Conservation (phyloP, 1,140 invertebrate species). For the Heterodera schachtii region DNA sequence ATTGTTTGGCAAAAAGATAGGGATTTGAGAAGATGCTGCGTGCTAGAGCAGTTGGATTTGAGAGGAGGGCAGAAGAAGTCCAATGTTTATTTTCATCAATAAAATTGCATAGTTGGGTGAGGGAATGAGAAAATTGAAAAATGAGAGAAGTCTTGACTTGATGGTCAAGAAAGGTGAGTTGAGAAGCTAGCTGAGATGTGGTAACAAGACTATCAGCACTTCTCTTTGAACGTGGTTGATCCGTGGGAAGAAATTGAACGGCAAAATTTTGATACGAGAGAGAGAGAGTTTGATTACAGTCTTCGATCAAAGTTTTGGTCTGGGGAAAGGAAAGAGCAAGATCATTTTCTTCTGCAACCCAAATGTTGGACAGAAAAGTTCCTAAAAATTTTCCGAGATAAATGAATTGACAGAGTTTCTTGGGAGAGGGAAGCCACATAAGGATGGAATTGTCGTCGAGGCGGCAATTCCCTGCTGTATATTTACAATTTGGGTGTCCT, state of each 20-base stretch:
- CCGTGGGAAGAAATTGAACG: background rate
- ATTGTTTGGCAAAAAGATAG: background rate
- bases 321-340: background rate
- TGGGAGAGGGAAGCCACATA: background rate
- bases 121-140: slow-evolving; percentile 16
- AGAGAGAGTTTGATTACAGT: background rate
- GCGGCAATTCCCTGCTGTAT: background rate
- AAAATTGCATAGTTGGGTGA: background rate
- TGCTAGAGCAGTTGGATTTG: background rate
- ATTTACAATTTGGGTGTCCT: background rate
- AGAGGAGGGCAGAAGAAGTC: background rate
- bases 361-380: background rate
- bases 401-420: background rate
- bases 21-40: background rate
- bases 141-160: background rate
- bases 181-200: background rate
- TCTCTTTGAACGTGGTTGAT: background rate
- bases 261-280: background rate
- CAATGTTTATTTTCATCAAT: background rate
- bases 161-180: background rate
- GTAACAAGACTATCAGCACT: background rate
- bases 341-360: background rate
- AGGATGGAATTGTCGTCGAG: background rate
- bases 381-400: background rate
- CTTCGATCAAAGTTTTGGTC: background rate